phyloP scores from a whole-genome alignment of 2,797 vertebrate genomes.

The Thunnus albacares region DNA sequence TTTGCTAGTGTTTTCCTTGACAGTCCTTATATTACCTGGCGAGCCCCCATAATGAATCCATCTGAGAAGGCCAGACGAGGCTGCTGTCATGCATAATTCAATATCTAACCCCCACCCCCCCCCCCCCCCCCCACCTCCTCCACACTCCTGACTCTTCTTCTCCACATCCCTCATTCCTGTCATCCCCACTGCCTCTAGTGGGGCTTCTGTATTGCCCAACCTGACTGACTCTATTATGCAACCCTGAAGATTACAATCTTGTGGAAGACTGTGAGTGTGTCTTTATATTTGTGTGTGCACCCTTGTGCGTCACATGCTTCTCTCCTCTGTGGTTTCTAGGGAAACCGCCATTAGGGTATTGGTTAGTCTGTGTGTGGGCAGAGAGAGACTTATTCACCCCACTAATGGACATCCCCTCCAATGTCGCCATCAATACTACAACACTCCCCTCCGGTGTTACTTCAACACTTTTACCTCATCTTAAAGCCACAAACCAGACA shows the following conservation, averaged over 20 bases:
- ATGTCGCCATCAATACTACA: constrained; percentile 42
- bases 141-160: constrained; percentile 32
- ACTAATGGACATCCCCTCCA: constrained; percentile 46
- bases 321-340: constrained; percentile 73
- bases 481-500: background rate
- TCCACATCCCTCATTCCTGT: constrained; percentile 75
- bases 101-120: constrained; percentile 13
- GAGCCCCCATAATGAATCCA: constrained; percentile 90
- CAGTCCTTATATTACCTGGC: constrained; percentile 87
- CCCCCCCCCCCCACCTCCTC: background rate
- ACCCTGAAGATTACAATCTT: constrained; percentile 87
- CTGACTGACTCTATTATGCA: constrained; percentile 87
- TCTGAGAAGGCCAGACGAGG: constrained; percentile 78
- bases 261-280: constrained; percentile 45
- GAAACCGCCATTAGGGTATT: constrained; percentile 74
- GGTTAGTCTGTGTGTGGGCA: constrained; percentile 63
- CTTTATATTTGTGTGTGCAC: constrained; percentile 10
- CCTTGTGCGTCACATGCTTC: constrained; percentile 26
- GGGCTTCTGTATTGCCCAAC: constrained; percentile 84
- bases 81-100: constrained; percentile 92
- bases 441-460: constrained; percentile 33
- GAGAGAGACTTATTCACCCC: constrained; percentile 43
- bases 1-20: constrained; percentile 80
- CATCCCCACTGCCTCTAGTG: constrained; percentile 75
- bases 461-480: constrained; percentile 14